Percentiles rank a stretch among this genome's conserved stretches.
Conservation (phyloP, 1,140 invertebrate species). For the Melitaea cinxia region DNA sequence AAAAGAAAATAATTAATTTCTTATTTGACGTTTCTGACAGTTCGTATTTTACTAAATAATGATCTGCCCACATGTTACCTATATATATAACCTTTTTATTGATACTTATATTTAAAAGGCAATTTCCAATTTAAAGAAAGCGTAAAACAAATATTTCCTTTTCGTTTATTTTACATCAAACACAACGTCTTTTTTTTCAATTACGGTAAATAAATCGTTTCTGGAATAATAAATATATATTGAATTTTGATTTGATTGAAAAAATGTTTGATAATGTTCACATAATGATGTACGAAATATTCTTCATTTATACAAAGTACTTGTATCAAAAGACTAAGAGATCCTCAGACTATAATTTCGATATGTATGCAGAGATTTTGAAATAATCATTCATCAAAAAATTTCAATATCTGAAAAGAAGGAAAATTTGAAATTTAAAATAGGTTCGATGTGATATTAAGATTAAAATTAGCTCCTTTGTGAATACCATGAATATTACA, state of each 20-base stretch:
- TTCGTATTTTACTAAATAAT: too few species aligned
- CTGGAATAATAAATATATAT: too few species aligned
- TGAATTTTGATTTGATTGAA: not conserved
- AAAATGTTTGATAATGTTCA: not conserved
- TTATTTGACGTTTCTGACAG: too few species aligned
- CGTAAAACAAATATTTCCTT: too few species aligned
- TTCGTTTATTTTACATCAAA: too few species aligned
- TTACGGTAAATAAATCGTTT: too few species aligned
- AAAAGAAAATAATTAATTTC: too few species aligned
- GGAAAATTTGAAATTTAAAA: conserved; percentile 38
- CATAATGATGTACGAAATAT: not conserved
- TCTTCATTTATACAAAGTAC: conserved; percentile 10
- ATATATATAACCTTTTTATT: too few species aligned
- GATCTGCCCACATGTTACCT: too few species aligned
- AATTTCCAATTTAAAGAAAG: too few species aligned
- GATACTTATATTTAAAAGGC: too few species aligned
- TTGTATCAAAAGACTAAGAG: conserved; percentile 2
- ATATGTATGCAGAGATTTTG: conserved; percentile 22
- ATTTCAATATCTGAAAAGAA: conserved; percentile 39
- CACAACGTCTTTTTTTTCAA: too few species aligned
- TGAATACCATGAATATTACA: conserved; percentile 33
- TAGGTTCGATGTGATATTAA: conserved; percentile 29
- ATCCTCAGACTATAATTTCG: conserved; percentile 14
- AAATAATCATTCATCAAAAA: conserved; percentile 38
- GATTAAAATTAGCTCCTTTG: conserved; percentile 38